phyloP scores from a whole-genome alignment of 2,888 invertebrate genomes.

The Stenurella melanura region DNA sequence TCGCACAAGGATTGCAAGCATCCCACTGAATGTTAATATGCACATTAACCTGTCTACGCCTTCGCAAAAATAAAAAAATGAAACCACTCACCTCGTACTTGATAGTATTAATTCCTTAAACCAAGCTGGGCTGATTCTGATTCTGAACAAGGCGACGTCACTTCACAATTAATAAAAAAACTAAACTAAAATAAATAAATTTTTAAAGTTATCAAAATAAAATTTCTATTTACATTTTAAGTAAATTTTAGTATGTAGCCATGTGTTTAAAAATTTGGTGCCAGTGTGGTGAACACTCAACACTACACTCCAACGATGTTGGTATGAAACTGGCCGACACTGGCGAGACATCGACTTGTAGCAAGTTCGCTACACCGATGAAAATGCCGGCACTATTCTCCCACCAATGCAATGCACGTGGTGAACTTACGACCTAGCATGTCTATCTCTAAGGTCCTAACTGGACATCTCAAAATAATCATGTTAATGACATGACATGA shows the following conservation, averaged over 20 bases:
- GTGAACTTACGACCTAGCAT: slow-evolving; percentile 37
- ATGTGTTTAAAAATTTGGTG: slow-evolving; percentile 29
- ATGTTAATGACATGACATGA: slow-evolving; percentile 36
- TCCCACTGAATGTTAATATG: background rate
- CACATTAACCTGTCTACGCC: slow-evolving; percentile 10
- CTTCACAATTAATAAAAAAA: slow-evolving; percentile 35
- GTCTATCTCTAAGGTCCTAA: slow-evolving; percentile 38
- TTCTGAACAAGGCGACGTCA: slow-evolving; percentile 6
- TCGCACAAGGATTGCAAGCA: slow-evolving; percentile 16
- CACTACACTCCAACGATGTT: slow-evolving; percentile 27
- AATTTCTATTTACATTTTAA: slow-evolving; percentile 36
- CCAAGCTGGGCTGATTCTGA: background rate
- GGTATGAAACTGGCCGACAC: slow-evolving; percentile 29
- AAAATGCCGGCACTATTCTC: slow-evolving; percentile 33
- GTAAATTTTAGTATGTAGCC: slow-evolving; percentile 23
- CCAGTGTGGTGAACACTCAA: slow-evolving; percentile 19
- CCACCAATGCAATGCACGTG: slow-evolving; percentile 35
- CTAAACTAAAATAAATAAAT: slow-evolving; percentile 36
- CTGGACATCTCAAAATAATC: slow-evolving; percentile 37
- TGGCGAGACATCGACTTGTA: slow-evolving; percentile 32
- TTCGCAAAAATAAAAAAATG: background rate
- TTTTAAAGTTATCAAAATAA: slow-evolving; percentile 17
- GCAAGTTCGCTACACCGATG: slow-evolving; percentile 20
- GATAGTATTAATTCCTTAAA: slow-evolving; percentile 35
- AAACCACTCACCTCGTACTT: slow-evolving; percentile 24